Evolutionary conservation across 1,140 invertebrate species (phyloP).

Genomic region (Grapholita molesta): DNA sequence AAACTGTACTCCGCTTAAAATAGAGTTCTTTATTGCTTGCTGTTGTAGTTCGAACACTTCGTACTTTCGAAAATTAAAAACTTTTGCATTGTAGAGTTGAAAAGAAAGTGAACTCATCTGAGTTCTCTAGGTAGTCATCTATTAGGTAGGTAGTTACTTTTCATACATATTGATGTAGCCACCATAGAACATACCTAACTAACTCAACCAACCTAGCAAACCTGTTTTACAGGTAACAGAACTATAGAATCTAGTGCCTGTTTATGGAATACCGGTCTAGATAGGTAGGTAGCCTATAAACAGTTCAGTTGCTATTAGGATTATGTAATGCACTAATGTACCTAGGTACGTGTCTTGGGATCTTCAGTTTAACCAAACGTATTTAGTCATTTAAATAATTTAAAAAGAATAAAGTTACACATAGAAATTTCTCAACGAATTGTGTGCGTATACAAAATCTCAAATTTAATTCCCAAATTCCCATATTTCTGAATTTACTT

Average conservation of each 20-base stretch:
- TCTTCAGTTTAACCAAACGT: no score
- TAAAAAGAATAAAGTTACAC: no score
- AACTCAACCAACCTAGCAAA: background rate
- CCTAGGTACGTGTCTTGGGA: no score
- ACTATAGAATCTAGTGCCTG: background rate
- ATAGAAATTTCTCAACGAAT: no score
- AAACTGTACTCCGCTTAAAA: background rate
- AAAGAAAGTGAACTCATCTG: background rate
- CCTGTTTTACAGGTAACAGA: background rate
- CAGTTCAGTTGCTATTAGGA: background rate
- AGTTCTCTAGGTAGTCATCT: background rate
- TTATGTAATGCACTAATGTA: slow-evolving; percentile 10
- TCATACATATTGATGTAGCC: no score
- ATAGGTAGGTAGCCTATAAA: no score
- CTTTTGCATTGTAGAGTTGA: background rate
- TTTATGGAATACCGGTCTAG: background rate
- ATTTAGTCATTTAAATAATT: no score
- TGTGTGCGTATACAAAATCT: no score
- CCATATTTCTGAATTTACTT: no score
- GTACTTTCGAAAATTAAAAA: background rate
- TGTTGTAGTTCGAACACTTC: background rate
- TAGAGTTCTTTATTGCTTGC: background rate
- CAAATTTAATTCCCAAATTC: no score
- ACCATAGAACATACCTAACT: no score
- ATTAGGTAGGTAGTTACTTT: background rate